A percentile compares a stretch with the other conserved stretches of the same genome.
These are phyloP conservation scores for Nasalis larvatus DNA, from an alignment of 2,113 vertebrate species.

Conservation along the genomic window DNA sequence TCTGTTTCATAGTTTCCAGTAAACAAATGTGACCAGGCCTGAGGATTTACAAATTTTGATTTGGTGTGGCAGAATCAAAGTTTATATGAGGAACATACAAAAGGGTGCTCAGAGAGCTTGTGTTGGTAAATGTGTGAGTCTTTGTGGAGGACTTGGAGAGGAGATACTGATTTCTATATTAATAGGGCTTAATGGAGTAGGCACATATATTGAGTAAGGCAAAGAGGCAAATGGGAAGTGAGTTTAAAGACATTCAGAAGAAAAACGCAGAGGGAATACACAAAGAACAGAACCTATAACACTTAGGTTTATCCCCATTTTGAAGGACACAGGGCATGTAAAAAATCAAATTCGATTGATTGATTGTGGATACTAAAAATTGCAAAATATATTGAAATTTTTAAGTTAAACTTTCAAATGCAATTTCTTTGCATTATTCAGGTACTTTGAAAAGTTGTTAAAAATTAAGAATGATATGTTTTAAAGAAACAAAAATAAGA, in stretches of 20 bases:
- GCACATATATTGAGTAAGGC: background rate
- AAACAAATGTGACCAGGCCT: background rate
- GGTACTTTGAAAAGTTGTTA: background rate
- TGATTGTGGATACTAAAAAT: background rate
- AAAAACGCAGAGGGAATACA: background rate
- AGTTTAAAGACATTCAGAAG: background rate
- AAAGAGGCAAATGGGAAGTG: background rate
- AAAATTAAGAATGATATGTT: background rate
- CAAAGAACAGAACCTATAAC: background rate
- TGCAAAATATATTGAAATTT: background rate
- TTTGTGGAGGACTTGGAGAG: background rate
- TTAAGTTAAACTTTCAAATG: background rate
- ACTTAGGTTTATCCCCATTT: background rate
- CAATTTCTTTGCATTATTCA: background rate
- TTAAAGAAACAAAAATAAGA: background rate
- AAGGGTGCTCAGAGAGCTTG: background rate
- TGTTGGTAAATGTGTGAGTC: background rate
- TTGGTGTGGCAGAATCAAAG: background rate
- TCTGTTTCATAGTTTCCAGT: background rate
- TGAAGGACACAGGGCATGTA: background rate
- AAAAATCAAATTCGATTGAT: background rate
- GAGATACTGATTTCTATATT: background rate
- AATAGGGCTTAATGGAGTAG: background rate
- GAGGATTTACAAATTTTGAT: background rate
- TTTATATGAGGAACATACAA: no score